Conservation (phyloP, 1,140 invertebrate genomes). For the Leptinotarsa defecta region DNA sequence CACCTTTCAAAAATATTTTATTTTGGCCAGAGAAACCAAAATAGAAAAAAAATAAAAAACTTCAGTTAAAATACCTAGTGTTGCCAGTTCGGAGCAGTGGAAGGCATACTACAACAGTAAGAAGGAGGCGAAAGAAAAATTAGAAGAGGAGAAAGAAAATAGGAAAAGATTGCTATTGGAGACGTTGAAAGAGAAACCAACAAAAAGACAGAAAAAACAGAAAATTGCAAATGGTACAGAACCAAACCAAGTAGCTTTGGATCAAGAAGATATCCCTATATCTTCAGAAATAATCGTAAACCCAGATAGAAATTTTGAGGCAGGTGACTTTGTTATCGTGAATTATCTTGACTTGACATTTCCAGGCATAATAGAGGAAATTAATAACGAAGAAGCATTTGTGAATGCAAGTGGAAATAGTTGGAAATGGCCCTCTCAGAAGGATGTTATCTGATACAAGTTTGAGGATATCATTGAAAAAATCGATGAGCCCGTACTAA, state of each 20-base stretch:
- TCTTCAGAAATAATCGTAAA: not conserved
- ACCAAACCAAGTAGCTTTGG: not conserved
- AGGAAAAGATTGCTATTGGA: not conserved
- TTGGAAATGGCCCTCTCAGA: not conserved
- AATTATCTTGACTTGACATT: not conserved
- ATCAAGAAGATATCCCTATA: not conserved
- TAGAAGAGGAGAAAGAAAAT: not conserved
- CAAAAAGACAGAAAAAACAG: not conserved
- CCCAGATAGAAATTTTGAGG: not conserved
- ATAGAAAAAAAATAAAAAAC: not conserved
- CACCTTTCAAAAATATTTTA: conserved; percentile 2
- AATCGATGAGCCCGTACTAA: not conserved
- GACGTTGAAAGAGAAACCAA: not conserved
- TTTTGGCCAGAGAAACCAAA: not conserved
- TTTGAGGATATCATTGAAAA: conserved; percentile 9
- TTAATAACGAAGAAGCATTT: not conserved
- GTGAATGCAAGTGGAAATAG: not conserved
- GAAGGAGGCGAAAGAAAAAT: not conserved
- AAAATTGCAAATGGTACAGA: not conserved
- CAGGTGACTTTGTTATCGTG: conserved; percentile 4
- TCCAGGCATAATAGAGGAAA: not conserved
- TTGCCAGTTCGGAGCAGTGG: conserved; percentile 8
- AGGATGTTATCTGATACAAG: not conserved
- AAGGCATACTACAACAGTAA: conserved; percentile 13
- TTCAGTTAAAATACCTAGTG: not conserved